These are phyloP conservation scores for Sebastolobus altivelis DNA, from an alignment of 2,797 vertebrate genomes.

Conservation along the genomic window DNA sequence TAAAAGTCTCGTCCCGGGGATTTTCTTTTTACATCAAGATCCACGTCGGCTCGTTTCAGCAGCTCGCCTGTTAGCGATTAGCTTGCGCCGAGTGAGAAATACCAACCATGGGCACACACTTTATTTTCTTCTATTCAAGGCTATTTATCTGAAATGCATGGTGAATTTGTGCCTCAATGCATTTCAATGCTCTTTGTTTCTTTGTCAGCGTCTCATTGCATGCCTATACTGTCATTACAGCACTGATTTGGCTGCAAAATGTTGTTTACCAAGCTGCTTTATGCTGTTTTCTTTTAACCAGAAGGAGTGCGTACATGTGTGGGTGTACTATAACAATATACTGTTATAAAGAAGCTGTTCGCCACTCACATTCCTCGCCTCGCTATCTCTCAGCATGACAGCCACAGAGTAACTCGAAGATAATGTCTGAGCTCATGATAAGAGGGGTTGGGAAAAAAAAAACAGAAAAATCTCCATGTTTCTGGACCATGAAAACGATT, in stretches of 20 bases:
- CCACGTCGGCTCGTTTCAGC: conserved; percentile 38
- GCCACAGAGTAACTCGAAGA: conserved; percentile 48
- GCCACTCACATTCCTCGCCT: conserved; percentile 36
- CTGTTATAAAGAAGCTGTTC: conserved; percentile 64
- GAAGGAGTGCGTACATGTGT: conserved; percentile 33
- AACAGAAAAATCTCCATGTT: conserved; percentile 23
- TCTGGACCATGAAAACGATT: conserved; percentile 62
- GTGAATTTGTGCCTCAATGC: conserved; percentile 45
- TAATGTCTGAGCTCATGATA: conserved; percentile 64
- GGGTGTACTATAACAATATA: conserved; percentile 45
- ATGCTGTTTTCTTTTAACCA: conserved; percentile 41
- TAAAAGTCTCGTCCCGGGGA: conserved; percentile 34
- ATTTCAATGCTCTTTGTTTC: conserved; percentile 42
- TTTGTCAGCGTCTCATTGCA: conserved; percentile 16
- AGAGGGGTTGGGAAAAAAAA: conserved; percentile 5
- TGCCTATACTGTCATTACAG: conserved; percentile 27
- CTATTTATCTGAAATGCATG: conserved; percentile 43
- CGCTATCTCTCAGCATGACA: conserved; percentile 55
- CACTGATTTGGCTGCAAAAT: conserved; percentile 30
- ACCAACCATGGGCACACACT: conserved; percentile 37
- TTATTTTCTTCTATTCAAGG: conserved; percentile 38
- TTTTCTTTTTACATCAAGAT: conserved; percentile 31
- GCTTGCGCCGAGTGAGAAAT: conserved; percentile 24
- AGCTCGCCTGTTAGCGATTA: conserved; percentile 58
- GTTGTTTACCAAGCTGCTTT: conserved; percentile 37